These are phyloP conservation scores for Bungarus multicinctus DNA, from an alignment of 2,113 vertebrate species.

Conservation along the genomic window DNA sequence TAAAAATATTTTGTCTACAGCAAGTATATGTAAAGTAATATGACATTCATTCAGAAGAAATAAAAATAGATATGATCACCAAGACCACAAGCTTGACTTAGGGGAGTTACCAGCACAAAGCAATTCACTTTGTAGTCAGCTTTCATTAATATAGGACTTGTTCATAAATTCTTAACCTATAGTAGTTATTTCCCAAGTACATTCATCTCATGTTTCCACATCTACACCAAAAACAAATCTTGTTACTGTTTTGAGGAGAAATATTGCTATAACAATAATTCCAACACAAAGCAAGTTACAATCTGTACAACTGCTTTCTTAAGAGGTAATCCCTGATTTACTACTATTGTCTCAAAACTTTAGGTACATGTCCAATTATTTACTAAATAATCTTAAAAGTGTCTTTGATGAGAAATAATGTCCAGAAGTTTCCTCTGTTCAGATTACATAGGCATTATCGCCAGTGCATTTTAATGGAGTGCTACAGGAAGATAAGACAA, in stretches of 20 bases:
- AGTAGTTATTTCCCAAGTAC: background rate
- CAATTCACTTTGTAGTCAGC: background rate
- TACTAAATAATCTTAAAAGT: background rate
- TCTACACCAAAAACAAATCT: background rate
- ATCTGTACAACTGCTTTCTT: background rate
- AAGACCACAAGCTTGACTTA: background rate
- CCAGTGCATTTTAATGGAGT: background rate
- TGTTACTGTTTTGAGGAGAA: background rate
- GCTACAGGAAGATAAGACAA: background rate
- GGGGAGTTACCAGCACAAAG: background rate
- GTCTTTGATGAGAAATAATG: background rate
- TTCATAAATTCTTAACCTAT: background rate
- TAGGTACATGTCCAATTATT: too few species aligned
- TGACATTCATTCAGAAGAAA: background rate
- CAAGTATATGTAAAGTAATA: background rate
- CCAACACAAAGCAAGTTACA: background rate
- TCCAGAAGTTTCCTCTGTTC: background rate
- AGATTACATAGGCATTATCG: background rate
- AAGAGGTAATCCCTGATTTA: background rate
- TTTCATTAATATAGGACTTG: background rate
- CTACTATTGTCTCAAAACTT: background rate
- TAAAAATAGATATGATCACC: background rate
- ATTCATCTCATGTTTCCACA: background rate
- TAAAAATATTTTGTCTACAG: background rate
- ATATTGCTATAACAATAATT: background rate